phyloP scores from a whole-genome alignment of 2,797 vertebrate genomes.

The Avahi laniger region DNA sequence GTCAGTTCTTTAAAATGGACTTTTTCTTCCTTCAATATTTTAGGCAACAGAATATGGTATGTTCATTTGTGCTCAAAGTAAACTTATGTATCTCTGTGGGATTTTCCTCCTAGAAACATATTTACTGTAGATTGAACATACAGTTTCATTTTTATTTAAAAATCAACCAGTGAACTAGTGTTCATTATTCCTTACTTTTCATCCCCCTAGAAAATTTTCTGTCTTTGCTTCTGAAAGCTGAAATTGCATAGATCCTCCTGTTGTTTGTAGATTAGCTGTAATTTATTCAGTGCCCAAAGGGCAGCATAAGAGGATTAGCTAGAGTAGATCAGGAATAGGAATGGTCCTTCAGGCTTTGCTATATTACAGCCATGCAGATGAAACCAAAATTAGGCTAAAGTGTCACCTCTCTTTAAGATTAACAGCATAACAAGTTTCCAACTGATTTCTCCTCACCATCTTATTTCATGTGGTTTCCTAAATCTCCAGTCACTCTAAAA shows the following conservation, averaged over 20 bases:
- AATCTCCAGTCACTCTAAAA: conserved; percentile 39
- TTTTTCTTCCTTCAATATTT: neutral
- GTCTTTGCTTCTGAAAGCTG: conserved; percentile 44
- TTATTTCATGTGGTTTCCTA: conserved; percentile 38
- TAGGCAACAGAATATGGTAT: neutral
- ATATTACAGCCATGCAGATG: conserved; percentile 43
- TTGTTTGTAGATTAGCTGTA: conserved; percentile 75
- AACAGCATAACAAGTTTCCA: conserved; percentile 42
- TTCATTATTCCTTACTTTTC: conserved; percentile 48
- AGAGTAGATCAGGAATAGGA: neutral
- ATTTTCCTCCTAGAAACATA: neutral
- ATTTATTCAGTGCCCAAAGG: conserved; percentile 75
- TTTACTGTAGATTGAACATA: neutral
- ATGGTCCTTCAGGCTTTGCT: conserved; percentile 52
- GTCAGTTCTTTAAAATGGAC: neutral
- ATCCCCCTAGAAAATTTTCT: neutral
- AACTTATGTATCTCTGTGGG: neutral
- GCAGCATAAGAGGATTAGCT: conserved; percentile 74
- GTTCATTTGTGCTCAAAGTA: neutral
- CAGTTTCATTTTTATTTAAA: neutral
- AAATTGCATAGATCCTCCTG: conserved; percentile 62
- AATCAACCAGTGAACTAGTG: neutral
- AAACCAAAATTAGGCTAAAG: conserved; percentile 65
- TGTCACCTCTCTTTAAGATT: conserved; percentile 49
- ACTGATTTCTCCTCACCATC: neutral